Base-by-base conservation (phyloP, 2,113 vertebrate genomes). In the Pluvialis apricaria region DNA sequence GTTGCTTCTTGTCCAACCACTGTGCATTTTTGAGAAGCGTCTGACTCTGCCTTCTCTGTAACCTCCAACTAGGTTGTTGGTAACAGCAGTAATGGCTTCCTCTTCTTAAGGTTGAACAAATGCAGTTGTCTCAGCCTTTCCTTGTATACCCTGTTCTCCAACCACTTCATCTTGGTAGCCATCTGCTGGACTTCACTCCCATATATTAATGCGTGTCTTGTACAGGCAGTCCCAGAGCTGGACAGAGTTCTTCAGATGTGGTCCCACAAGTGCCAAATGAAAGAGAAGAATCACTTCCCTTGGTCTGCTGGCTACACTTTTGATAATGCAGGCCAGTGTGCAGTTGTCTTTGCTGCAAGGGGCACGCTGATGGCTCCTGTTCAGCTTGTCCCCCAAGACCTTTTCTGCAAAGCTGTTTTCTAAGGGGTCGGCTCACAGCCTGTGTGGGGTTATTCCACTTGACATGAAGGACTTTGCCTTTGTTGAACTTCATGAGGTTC, bases 351-450 rank as follows among this genome's bases (percentile, higher is more conserved):
- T 87, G 22, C 73, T 69, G 18, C 64, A 68, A 72, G 68, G 29
- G 62, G 29, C 21, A 8, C 1, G 4, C 72, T 64, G 29, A 64
- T 81, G 32, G 31, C 29, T 77, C 32, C 58, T 54, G 19, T 57
- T 90, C 15, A 24, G 10, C 60, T 78, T 61, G 10, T 7, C 24
- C 42, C 32, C 24, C 34, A 42, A 47, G 18, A 66, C 38, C 28
- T 91, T 54, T 71, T 19, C 57, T 86, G 71, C 42, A 95, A 86
- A 79, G 70, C 65, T 71, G 10, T 85, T 79, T 85, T 80, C 34
- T 70, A 2, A 79, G 29, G 66, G 26, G 2, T 55, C 86, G 62
- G 26, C 70, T 72, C 15, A 13, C 38, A 85, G 29, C 57, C 57
- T 72, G 0, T 51, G 4, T 26, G 28, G 57, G 21, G 5, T 79